A percentile compares a stretch with the other conserved stretches of the same genome.
phyloP scores from a whole-genome alignment of 2,797 vertebrate species.

The Anomalospiza imberbis region DNA sequence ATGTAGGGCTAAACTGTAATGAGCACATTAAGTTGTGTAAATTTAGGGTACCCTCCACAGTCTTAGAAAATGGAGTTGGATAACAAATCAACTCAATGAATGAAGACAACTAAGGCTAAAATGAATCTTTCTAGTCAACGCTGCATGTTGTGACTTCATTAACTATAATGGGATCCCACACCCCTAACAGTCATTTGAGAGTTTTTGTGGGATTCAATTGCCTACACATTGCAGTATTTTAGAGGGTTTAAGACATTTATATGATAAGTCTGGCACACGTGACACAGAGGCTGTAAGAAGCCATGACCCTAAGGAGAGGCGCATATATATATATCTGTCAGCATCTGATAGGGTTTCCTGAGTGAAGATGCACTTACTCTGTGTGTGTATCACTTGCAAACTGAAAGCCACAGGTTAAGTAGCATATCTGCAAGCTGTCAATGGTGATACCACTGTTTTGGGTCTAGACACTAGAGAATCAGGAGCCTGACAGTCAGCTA shows the following conservation, averaged over 20 bases:
- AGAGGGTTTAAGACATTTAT: neutral
- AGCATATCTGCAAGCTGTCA: neutral
- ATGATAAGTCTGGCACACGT: neutral
- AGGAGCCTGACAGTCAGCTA: neutral
- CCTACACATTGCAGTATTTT: neutral
- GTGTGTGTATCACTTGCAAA: neutral
- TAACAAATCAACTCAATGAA: neutral
- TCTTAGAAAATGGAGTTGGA: neutral
- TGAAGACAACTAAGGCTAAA: neutral
- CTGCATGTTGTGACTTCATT: neutral
- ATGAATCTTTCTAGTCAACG: neutral
- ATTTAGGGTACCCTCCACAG: neutral
- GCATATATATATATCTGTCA: fast-evolving
- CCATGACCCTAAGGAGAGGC: neutral
- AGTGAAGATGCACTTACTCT: neutral
- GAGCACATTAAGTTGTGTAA: neutral
- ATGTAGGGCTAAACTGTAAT: neutral
- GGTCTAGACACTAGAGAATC: neutral
- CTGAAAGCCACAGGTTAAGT: neutral
- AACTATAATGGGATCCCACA: neutral
- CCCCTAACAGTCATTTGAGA: neutral
- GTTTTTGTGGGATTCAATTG: neutral
- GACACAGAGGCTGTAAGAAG: neutral
- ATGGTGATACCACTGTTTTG: neutral
- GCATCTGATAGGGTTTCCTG: neutral